Base-by-base conservation (phyloP, 2,797 vertebrate genomes). In the Hoplostethus mediterraneus region DNA sequence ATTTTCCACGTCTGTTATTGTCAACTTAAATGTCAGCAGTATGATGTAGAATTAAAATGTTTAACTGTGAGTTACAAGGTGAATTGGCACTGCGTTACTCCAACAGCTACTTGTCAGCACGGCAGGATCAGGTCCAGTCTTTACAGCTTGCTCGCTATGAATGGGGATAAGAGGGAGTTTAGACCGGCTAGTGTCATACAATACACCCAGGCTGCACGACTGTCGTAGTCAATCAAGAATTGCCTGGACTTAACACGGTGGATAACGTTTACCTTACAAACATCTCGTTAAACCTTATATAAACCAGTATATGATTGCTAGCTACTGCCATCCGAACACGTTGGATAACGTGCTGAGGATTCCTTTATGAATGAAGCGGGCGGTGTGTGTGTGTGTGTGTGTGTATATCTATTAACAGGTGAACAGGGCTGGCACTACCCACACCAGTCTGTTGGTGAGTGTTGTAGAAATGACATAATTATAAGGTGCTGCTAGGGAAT, bases 141-240 rank as follows among this genome's bases (percentile, higher is more conserved):
- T 40, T 25, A 53, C 70, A 25, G 51, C 48, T 40, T 56, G 45
- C 51, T 60, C 5, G 56, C 64, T 75, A 45, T 67, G 72, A 82
- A 68, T 76, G 77, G 62, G 66, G 73, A 80, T 59, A 51, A 51
- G 33, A 62, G 60, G 42, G 63, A 79, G 67, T 75, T 73, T 42
- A 40, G 49, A 48, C 71, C 58, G 65, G 6, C 71, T 48, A 44
- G 31, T 89, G 89, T 77, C 84, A 87, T 77, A 21, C 77, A 79
- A 85, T 76, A 83, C 87, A 88, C 73, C 2, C 21, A 30, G 31
- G 53, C 77, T 59, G 73, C 71, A 54, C 78, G 79, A 85, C 90
- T 88, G 90, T 87, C 75, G 68, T 1, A 86, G 91, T 90, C 89
- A 82, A 77, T 91, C 89, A 89, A 84, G 71, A 71, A 65, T 40